phyloP scores from a whole-genome alignment of 1,140 invertebrate genomes.

The Drosophila miranda region DNA sequence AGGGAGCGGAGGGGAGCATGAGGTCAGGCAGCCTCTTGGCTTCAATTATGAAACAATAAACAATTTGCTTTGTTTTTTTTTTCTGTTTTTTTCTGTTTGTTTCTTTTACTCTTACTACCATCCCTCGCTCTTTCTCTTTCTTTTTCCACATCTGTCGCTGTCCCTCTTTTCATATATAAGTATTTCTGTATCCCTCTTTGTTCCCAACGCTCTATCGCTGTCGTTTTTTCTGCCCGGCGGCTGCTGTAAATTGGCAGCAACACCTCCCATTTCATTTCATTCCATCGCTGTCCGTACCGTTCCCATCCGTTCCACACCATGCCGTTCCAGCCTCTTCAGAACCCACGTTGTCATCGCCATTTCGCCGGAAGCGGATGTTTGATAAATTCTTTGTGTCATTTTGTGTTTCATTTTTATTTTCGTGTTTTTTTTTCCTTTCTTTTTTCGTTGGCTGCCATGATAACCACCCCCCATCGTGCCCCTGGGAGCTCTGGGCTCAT shows the following conservation, averaged over 20 bases:
- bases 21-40: constrained; percentile 24
- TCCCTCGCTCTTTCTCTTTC: neutral
- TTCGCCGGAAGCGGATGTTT: constrained; percentile 69
- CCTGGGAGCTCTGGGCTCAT: neutral
- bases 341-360: constrained; percentile 6
- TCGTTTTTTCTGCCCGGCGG: constrained; percentile 19
- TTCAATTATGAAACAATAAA: constrained; percentile 69
- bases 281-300: neutral
- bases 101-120: too few species aligned
- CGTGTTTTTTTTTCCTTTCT: constrained; percentile 38
- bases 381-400: constrained; percentile 67
- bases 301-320: neutral
- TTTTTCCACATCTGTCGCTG: constrained; percentile 1
- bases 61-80: constrained; percentile 47
- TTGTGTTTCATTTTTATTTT: constrained; percentile 47
- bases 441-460: constrained; percentile 24
- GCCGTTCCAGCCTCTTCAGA: neutral
- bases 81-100: neutral
- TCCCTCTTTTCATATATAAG: too few species aligned
- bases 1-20: too few species aligned
- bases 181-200: neutral
- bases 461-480: constrained; percentile 22
- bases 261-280: constrained; percentile 9
- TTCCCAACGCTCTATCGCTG: neutral
- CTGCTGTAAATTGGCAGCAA: constrained; percentile 48